Evolutionary conservation across 2,888 invertebrate genomes (phyloP), one percentile per base, ranked within the genome.

Genomic region (Trachelus troglodyta): DNA sequence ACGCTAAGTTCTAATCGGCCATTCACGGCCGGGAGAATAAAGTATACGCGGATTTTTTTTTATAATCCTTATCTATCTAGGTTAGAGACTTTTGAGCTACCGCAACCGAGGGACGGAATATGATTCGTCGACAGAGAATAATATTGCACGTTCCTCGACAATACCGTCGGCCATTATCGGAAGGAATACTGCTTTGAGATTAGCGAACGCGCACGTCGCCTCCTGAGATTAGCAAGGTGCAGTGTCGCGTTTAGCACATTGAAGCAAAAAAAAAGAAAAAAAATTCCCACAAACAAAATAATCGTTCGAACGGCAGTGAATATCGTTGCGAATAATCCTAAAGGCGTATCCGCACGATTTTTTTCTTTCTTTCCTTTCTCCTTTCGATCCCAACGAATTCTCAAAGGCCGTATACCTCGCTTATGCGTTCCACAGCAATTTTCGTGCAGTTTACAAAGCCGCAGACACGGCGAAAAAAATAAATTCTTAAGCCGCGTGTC

Each of bases 31-130:
- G 9, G 23, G 56, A 56, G 56, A 56, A 23, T 23, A 56, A 23
- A 6, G 56, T 56, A 56, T 23, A 56, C 56, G 56, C 56, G 56
- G 23, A 56, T 56, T 56, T 56, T 4, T 23, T 56, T 35, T 23
- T 23, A 56, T 56, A 23, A 23, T 56, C 23, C 56, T 56, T 56
- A 56, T 56, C 56, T 56, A 56, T 56, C 56, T 56, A 56, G 56
- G 56, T 56, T 56, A 56, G 56, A 56, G 56, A 56, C 34, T 71
- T 71, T 31, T 71, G 71, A 71, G 71, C 71, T 71, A 71, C 71
- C 71, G 34, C 71, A 31, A 31, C 71, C 31, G 15, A 71, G 71
- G 71, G 31, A 34, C 71, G 34, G 34, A 71, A 71, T 71, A 71
- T 33, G 31, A 56, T 34, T 71, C 71, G 31, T 56, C 31, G 33